phyloP scores from a whole-genome alignment of 2,797 vertebrate species.

The Nyctibius grandis region DNA sequence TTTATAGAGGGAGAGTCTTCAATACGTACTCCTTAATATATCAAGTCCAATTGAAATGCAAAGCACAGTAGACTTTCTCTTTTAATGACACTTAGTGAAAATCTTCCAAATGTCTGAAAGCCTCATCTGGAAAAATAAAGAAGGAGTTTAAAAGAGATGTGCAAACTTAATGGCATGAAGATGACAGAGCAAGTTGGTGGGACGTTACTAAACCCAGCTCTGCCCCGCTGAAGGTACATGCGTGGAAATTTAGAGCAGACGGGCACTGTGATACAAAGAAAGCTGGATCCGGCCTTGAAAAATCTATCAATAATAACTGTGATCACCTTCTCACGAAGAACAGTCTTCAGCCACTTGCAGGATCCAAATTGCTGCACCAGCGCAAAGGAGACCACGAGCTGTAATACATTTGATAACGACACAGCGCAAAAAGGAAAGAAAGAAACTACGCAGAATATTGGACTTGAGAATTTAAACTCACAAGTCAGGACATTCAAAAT shows the following conservation, averaged over 20 bases:
- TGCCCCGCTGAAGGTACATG: not conserved
- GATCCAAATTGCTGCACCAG: not conserved
- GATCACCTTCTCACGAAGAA: not conserved
- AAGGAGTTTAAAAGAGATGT: not conserved
- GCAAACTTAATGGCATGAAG: not conserved
- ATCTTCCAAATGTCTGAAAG: not conserved
- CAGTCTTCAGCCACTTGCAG: not conserved
- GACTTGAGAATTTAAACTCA: conserved; percentile 23
- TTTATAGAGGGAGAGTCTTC: not conserved
- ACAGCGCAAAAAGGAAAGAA: not conserved
- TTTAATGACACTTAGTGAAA: not conserved
- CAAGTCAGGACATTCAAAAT: conserved; percentile 43
- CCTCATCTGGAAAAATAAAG: not conserved
- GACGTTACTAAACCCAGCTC: not conserved
- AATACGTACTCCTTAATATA: not conserved
- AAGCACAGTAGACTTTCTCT: not conserved
- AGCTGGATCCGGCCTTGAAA: not conserved
- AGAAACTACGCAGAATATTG: not conserved
- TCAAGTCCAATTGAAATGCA: not conserved
- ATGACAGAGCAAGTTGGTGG: not conserved
- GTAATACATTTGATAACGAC: not conserved
- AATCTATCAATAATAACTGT: not conserved
- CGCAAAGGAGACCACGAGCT: not conserved
- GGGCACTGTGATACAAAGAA: not conserved
- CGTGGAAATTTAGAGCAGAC: not conserved